A percentile compares a stretch with the other conserved stretches of the same genome.
Conservation (phyloP, 2,113 vertebrate genomes). For the Saguinus midas region DNA sequence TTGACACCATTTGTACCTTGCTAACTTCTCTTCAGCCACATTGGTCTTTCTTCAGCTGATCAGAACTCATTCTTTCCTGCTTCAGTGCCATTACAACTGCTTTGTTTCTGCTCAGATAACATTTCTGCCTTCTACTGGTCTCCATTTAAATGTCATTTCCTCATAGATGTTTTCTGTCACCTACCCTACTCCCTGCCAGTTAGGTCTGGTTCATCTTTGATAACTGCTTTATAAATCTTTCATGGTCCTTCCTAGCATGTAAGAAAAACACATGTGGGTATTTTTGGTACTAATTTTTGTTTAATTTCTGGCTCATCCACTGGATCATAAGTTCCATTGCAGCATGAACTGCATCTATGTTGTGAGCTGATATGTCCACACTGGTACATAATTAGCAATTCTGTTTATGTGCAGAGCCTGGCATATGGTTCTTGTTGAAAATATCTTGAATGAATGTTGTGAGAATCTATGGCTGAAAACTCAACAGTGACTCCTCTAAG, state of each 20-base stretch:
- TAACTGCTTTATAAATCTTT: background rate
- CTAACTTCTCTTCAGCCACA: background rate
- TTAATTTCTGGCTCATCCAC: background rate
- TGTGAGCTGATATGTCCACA: background rate
- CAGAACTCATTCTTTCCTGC: background rate
- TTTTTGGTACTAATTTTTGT: conserved; percentile 7
- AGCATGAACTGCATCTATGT: background rate
- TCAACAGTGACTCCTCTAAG: background rate
- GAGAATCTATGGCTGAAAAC: background rate
- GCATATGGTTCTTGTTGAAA: conserved; percentile 13
- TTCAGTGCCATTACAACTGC: background rate
- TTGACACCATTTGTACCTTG: background rate
- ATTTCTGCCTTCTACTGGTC: background rate
- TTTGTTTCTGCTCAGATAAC: background rate
- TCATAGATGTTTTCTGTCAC: background rate
- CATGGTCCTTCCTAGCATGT: background rate
- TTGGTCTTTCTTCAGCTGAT: background rate
- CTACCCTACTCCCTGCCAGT: background rate
- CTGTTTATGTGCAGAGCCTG: background rate
- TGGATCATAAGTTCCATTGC: background rate
- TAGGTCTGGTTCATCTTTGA: background rate
- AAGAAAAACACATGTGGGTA: background rate
- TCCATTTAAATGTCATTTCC: background rate
- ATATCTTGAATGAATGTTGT: conserved; percentile 23
- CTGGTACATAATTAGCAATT: conserved; percentile 9